These are phyloP conservation scores for Ichneumoninae sp. DNA, from an alignment of 2,888 invertebrate species.

Conservation along the genomic window DNA sequence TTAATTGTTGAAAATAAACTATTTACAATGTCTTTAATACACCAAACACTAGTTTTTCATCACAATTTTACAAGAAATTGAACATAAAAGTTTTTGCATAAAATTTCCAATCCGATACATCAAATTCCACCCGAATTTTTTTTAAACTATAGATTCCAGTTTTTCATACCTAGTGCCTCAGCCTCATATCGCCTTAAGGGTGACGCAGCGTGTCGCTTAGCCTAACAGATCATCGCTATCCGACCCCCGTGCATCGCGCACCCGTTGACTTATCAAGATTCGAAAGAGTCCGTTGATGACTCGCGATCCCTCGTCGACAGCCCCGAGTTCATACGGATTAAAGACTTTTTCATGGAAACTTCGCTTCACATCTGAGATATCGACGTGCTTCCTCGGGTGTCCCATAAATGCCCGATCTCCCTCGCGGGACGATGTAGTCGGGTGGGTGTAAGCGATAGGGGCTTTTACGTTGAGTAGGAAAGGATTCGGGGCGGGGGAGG, in stretches of 20 bases:
- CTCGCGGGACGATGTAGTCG: background rate
- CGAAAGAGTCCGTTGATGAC: background rate
- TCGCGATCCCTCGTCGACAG: background rate
- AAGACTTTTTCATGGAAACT: background rate
- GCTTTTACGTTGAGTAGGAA: conserved; percentile 17
- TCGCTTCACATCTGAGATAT: background rate
- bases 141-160: too few species aligned
- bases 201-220: background rate
- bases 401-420: background rate
- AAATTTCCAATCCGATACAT: too few species aligned
- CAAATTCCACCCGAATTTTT: too few species aligned
- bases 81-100: too few species aligned
- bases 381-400: background rate
- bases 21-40: too few species aligned
- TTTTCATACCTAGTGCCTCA: background rate
- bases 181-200: background rate
- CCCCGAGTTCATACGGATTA: background rate
- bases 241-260: too few species aligned
- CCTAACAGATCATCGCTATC: too few species aligned
- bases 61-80: too few species aligned
- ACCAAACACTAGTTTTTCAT: too few species aligned
- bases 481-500: conserved; percentile 9
- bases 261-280: background rate
- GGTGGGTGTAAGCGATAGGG: conserved; percentile 37
- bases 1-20: too few species aligned